Percentiles rank a stretch among this genome's conserved stretches.
phyloP scores from a whole-genome alignment of 2,797 vertebrate genomes.

The Aplochiton taeniatus region DNA sequence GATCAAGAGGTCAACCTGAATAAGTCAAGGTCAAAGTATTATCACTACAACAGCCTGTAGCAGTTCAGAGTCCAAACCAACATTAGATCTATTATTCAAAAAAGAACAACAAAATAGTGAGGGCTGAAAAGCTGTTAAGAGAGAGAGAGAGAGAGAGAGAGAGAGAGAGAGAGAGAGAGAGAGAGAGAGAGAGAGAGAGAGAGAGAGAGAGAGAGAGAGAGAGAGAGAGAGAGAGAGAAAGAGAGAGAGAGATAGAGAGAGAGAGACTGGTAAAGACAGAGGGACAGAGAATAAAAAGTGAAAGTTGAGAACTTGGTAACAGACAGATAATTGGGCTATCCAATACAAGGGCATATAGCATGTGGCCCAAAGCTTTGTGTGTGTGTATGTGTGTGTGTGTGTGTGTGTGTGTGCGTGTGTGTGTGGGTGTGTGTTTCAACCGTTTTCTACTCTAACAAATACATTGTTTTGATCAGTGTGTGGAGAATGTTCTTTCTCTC shows the following conservation, averaged over 20 bases:
- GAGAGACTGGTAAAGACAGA: conserved; percentile 13
- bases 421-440: conserved; percentile 58
- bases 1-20: too few species aligned
- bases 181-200: not conserved
- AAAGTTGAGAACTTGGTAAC: conserved; percentile 65
- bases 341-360: conserved; percentile 75
- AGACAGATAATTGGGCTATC: conserved; percentile 79
- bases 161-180: conserved; percentile 35
- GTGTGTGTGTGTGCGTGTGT: conserved; percentile 32
- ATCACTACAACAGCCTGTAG: too few species aligned
- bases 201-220: not conserved
- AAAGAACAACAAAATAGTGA: not conserved
- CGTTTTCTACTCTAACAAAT: conserved; percentile 72
- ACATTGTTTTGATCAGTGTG: conserved; percentile 76
- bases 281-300: conserved; percentile 24
- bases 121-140: too few species aligned
- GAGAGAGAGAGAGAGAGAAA: conserved; percentile 11
- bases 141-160: conserved; percentile 47
- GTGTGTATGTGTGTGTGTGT: conserved; percentile 30
- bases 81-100: too few species aligned
- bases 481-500: conserved; percentile 58
- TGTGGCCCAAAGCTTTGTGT: conserved; percentile 58
- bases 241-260: conserved; percentile 15
- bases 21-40: too few species aligned
- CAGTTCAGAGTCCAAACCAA: too few species aligned